These are phyloP conservation scores for Chloroclysta siterata DNA, from an alignment of 2,888 invertebrate species.

Conservation along the genomic window DNA sequence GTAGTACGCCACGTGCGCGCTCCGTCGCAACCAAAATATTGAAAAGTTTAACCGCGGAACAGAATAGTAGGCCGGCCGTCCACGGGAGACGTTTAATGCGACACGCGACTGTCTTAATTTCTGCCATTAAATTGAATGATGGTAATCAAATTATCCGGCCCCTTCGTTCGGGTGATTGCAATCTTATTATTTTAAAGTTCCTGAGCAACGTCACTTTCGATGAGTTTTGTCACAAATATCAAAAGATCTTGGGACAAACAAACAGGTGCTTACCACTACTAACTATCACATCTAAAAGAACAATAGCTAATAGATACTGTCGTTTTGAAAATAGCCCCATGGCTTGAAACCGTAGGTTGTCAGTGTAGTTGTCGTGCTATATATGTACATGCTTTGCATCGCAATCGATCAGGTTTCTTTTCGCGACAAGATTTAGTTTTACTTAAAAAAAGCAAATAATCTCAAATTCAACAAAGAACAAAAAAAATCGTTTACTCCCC, in stretches of 20 bases:
- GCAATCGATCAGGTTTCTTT: too few relatives aligned
- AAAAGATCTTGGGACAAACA: not conserved
- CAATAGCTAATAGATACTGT: too few relatives aligned
- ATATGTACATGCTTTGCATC: too few relatives aligned
- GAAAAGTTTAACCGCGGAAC: conserved; percentile 77
- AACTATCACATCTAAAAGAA: not conserved
- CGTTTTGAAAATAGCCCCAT: too few relatives aligned
- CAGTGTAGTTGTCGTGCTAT: too few relatives aligned
- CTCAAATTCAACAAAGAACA: too few relatives aligned
- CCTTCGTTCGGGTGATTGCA: conserved; percentile 34
- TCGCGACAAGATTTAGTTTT: too few relatives aligned
- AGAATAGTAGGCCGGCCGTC: conserved; percentile 30
- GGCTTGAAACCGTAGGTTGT: too few relatives aligned
- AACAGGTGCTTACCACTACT: not conserved
- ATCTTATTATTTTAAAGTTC: conserved; percentile 38
- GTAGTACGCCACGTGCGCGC: conserved; percentile 77
- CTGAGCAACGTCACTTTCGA: conserved; percentile 20
- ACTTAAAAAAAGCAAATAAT: too few relatives aligned
- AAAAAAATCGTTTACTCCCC: too few relatives aligned
- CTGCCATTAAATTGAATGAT: conserved; percentile 64
- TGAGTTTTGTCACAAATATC: conserved; percentile 7
- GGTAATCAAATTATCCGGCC: conserved; percentile 62
- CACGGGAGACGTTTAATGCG: conserved; percentile 57
- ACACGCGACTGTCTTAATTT: conserved; percentile 79
- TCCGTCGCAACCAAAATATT: conserved; percentile 74